Percentiles rank a stretch among this genome's conserved stretches.
Conservation (phyloP, 2,888 invertebrate genomes). For the Microplitis deprimator region DNA sequence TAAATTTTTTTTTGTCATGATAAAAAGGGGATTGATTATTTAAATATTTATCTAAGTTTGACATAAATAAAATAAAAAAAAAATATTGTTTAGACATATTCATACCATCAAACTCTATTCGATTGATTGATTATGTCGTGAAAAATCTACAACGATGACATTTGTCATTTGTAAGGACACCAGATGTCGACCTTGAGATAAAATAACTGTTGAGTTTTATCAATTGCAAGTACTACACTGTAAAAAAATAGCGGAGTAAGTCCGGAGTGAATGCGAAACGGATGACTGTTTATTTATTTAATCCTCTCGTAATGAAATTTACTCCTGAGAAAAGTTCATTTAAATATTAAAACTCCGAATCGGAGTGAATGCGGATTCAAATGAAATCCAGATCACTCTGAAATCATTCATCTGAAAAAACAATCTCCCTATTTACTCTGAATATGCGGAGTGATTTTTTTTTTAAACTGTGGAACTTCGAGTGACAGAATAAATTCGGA, state of each 20-base stretch:
- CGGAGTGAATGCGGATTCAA: too few relatives aligned
- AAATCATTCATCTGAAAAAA: too few relatives aligned
- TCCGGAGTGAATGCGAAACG: not conserved
- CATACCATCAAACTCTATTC: not conserved
- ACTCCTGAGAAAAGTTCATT: not conserved
- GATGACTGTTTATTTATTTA: not conserved
- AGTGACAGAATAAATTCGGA: too few relatives aligned
- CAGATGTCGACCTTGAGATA: slow-evolving; percentile 33
- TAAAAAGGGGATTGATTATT: too few relatives aligned
- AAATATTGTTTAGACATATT: slow-evolving; percentile 13
- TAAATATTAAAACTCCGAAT: too few relatives aligned
- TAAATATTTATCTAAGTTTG: slow-evolving; percentile 10
- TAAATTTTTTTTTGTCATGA: too few relatives aligned
- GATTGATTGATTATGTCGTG: slow-evolving; percentile 7
- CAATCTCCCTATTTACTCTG: too few relatives aligned
- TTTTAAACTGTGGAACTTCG: too few relatives aligned
- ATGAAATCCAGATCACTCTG: too few relatives aligned
- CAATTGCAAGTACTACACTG: slow-evolving; percentile 10
- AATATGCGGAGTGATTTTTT: too few relatives aligned
- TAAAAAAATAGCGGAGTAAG: slow-evolving; percentile 10
- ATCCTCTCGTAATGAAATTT: not conserved
- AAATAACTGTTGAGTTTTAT: slow-evolving; percentile 13
- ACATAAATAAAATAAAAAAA: slow-evolving; percentile 24
- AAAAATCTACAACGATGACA: slow-evolving; percentile 23
- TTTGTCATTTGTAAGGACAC: slow-evolving; percentile 34